Base-by-base conservation (phyloP, 2,113 vertebrate species). In the Caracal caracal region DNA sequence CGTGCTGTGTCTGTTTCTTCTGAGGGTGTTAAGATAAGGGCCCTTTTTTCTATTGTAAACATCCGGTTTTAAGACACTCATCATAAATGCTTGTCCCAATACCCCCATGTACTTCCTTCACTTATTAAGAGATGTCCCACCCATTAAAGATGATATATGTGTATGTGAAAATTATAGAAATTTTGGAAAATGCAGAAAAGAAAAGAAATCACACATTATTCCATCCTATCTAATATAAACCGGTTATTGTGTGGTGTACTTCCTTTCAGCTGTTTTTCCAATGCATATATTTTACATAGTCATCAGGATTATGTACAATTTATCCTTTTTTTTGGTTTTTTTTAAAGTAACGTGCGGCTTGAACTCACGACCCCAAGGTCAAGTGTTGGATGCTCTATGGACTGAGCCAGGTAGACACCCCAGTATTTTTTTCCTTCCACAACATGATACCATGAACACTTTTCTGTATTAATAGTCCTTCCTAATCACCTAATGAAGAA, bases 171-270 rank as follows among this genome's bases (percentile, higher is more conserved):
- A 28, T 65, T 78, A 71, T 12, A 81, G 37, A 89, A 76, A 47
- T 49, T 89, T 92, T 80, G n/a, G 56, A 66, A 68, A 95, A 87
- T 76, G 4, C 49, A 82, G 68, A 63, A 75, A 93, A 93, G 13
- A 79, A 93, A 95, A 78, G 71, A 71, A 79, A 94, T 71, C 51
- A 56, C 63, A 61, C 10, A 84, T 70, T 79, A 75, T 59, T 73
- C 47, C 11, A 75, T 66, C 10, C 84, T 79, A 26, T 49, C 16
- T 59, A 92, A 59, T 53, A 37, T 35, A 95, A 65, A 35, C 49
- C 20, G 68, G 16, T 91, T 68, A 76, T 66, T 61, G 2, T 80
- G 9, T 94, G 10, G 16, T 73, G 71, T 78, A 65, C 22, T 94
- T 84, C 12, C 28, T 75, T 89, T 85, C 63, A 78, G 2, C 6